Evolutionary conservation across 2,113 vertebrate genomes (phyloP), one percentile per base, ranked within the genome.

Genomic region (Toxostoma redivivum): DNA sequence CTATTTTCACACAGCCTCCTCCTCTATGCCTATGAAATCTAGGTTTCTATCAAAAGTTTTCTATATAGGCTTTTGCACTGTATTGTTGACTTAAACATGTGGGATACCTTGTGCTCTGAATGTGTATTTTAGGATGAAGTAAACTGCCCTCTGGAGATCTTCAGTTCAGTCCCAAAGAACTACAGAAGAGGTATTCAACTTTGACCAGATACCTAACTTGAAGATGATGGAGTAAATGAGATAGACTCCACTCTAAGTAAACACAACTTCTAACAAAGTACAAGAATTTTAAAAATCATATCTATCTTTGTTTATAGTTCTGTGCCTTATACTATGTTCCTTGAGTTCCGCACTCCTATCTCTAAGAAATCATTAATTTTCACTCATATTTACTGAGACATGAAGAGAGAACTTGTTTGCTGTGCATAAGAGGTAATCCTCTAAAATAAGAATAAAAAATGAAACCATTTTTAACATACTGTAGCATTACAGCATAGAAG

Each of bases 381-480:
- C 23, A n/a, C 77, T 70, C 2, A 16, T 57, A 57, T 12, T 33
- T 10, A 50, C 11, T 58, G 28, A 88, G 23, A 44, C 19, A 48
- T 2, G 19, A 38, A 38, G 38, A 38, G 25, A 70, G 23, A 86
- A 83, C 37, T 77, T 24, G 3, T 77, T 83, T 66, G 27, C 8
- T 53, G 18, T 71, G 35, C 30, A 15, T 45, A 50, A 66, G 18
- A 88, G 13, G 7, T 4, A 86, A 57, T 80, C 7, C 24, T 72
- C 22, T 82, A 88, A 77, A 77, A 53, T 2, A 6, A 70, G 19
- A 56, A 72, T 82, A 57, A 69, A 45, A 65, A 47, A n/a, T 1
- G 0, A 37, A 81, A 21, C 1, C 0, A 2, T 56, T 45, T 56
- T 71, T 60, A 37, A 65, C 9, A 12, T 42, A 17, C 9, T 25